Conservation (phyloP, 2,113 vertebrate genomes). For the Sebastes schlegelii region DNA sequence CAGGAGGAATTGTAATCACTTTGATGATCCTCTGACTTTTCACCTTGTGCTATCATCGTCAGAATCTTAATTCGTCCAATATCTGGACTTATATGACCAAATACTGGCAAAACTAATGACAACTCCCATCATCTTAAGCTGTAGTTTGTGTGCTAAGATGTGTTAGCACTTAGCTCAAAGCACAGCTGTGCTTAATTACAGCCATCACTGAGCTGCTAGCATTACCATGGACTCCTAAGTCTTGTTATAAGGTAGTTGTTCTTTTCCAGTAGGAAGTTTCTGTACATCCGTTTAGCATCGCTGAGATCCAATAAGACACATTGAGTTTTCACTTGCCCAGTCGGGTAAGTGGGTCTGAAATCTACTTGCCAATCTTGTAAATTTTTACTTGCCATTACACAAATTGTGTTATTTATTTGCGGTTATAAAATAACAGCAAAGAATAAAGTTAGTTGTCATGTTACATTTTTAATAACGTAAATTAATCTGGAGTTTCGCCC, state of each 20-base stretch:
- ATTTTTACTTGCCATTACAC: too few relatives aligned
- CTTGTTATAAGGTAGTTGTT: not conserved
- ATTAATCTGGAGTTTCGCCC: too few relatives aligned
- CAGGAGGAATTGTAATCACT: not conserved
- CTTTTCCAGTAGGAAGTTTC: not conserved
- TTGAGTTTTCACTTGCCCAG: too few relatives aligned
- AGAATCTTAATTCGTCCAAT: not conserved
- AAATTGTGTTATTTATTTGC: too few relatives aligned
- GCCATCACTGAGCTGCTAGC: not conserved
- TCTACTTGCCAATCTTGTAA: too few relatives aligned
- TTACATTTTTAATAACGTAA: too few relatives aligned
- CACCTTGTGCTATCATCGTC: not conserved
- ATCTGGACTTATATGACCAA: not conserved
- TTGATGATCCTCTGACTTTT: not conserved
- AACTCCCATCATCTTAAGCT: too few relatives aligned
- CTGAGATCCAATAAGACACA: not conserved
- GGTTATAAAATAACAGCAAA: too few relatives aligned
- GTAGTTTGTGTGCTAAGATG: not conserved
- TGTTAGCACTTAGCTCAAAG: not conserved
- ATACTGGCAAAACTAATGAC: not conserved
- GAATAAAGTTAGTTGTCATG: too few relatives aligned
- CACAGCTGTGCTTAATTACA: not conserved
- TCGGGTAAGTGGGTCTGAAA: too few relatives aligned
- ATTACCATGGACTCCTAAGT: not conserved
- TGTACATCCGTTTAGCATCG: not conserved